Evolutionary conservation across 2,888 invertebrate genomes (phyloP), one percentile per base, ranked within the genome.

Genomic region (Limnephilus rhombicus): DNA sequence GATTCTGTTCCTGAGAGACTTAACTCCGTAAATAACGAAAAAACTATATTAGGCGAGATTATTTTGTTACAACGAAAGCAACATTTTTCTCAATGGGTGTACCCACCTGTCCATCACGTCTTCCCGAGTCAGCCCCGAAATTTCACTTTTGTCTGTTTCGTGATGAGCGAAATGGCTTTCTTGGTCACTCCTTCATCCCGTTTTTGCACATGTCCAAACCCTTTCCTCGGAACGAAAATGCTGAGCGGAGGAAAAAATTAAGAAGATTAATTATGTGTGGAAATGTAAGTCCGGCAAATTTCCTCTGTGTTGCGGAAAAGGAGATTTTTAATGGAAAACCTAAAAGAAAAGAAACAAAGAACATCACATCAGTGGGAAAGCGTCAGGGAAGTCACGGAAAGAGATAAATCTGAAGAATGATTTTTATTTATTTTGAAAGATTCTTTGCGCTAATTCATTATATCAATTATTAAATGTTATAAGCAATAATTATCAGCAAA

Each of bases 181-280:
- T 90, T 89, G 81, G 89, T 89, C 89, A 91, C 45, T 89, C 89
- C 90, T 89, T 91, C 83, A 83, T 85, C 85, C 80, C 45, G 45
- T 87, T 92, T 93, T 93, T 93, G 91, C 86, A 92, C 88, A 90
- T 90, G 86, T 88, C 90, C 89, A 85, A 92, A 91, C 87, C 91
- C 91, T 91, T 90, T n/a, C 9, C 87, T 91, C 87, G 85, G 89
- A 68, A 68, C 86, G 90, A 90, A 90, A 93, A 87, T 93, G 88
- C 87, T 85, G 88, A 89, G 83, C 82, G 81, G 45, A 24, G 85
- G 89, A 91, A 91, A 90, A 91, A 90, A 92, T 89, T 93, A 93
- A 89, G 91, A 93, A 93, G 92, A 93, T 93, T 91, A 92, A 93
- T 93, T 91, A 92, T 90, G 89, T 87, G 87, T 90, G 82, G 90